phyloP scores from a whole-genome alignment of 2,113 vertebrate species.

The Xiphophorus hellerii region DNA sequence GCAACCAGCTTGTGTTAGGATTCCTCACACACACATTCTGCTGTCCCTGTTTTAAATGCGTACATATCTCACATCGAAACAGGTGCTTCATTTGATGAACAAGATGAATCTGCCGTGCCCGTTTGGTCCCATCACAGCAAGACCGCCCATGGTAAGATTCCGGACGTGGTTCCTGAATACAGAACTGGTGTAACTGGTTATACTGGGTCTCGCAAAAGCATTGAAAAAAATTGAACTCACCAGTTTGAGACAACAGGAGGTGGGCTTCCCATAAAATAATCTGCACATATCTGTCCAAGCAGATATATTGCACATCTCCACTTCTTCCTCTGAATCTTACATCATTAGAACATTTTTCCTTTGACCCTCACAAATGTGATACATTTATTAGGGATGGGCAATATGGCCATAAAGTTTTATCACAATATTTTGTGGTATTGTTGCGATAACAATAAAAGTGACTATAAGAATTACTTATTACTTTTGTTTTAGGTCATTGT shows the following conservation, averaged over 20 bases:
- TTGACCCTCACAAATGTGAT: too few relatives aligned
- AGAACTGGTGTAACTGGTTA: neutral
- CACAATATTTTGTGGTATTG: too few relatives aligned
- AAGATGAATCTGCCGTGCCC: conserved; percentile 98
- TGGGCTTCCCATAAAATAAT: too few relatives aligned
- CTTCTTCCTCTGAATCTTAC: too few relatives aligned
- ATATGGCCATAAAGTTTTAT: too few relatives aligned
- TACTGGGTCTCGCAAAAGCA: neutral
- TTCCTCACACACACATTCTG: neutral
- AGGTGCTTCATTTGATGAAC: conserved; percentile 99
- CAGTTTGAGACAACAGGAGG: neutral
- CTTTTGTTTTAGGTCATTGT: too few relatives aligned
- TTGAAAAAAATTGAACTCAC: neutral
- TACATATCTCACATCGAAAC: conserved; percentile 37
- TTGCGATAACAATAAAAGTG: too few relatives aligned
- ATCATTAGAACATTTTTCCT: too few relatives aligned
- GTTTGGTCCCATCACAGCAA: conserved; percentile 90
- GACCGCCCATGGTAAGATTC: conserved; percentile 88
- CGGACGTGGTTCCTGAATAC: neutral
- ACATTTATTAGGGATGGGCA: too few relatives aligned
- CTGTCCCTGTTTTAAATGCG: conserved; percentile 6
- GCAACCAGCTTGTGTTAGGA: neutral
- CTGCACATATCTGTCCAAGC: too few relatives aligned
- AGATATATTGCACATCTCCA: too few relatives aligned
- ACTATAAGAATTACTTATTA: too few relatives aligned